Evolutionary conservation across 1,140 invertebrate species (phyloP).

Genomic region (Euura lappo): DNA sequence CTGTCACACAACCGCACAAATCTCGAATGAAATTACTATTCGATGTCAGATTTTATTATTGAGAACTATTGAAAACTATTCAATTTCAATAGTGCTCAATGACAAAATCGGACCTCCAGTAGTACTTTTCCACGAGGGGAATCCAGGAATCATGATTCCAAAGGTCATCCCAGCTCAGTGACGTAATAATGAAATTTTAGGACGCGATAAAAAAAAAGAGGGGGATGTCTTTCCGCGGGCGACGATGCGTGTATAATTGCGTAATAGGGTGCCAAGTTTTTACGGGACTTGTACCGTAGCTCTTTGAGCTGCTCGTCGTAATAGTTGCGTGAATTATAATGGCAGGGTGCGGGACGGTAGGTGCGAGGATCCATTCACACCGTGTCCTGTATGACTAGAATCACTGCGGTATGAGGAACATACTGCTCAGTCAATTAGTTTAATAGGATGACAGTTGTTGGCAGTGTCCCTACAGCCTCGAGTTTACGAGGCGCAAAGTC

Average conservation of each 20-base stretch:
- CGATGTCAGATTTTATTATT: no score
- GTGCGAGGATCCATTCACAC: neutral
- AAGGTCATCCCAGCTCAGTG: neutral
- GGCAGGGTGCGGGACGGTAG: neutral
- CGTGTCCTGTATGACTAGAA: conserved; percentile 11
- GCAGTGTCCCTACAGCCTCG: conserved; percentile 30
- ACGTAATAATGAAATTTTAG: conserved; percentile 14
- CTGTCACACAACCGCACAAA: no score
- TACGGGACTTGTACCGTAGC: neutral
- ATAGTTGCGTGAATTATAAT: conserved; percentile 1
- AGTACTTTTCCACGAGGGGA: no score
- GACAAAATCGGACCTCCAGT: no score
- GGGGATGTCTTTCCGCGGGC: conserved; percentile 33
- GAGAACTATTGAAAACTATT: no score
- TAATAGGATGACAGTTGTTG: conserved; percentile 60
- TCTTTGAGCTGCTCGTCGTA: neutral
- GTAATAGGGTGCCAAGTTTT: conserved; percentile 13
- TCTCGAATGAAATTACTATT: no score
- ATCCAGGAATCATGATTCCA: neutral
- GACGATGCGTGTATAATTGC: conserved; percentile 51
- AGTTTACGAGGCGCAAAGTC: conserved; percentile 18
- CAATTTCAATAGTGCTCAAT: no score
- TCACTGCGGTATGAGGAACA: conserved; percentile 36
- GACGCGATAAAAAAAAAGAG: neutral
- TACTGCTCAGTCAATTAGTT: conserved; percentile 59